Percentiles rank a stretch among this genome's conserved stretches.
These are phyloP conservation scores for Ictidomys tridecemlineatus DNA, from an alignment of 2,113 vertebrate species.

Conservation along the genomic window DNA sequence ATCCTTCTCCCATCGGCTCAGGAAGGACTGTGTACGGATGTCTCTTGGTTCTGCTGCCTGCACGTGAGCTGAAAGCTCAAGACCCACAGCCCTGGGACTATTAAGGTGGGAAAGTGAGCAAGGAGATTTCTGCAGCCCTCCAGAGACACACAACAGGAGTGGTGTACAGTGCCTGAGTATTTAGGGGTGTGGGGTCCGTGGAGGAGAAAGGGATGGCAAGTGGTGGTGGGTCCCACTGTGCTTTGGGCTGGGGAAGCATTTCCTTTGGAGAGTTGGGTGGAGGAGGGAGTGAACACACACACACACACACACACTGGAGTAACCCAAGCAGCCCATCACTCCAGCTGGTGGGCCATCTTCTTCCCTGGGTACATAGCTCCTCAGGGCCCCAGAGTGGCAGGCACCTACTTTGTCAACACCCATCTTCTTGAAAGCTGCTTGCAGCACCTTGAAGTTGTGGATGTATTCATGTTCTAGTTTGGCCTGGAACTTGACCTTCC, in stretches of 20 bases:
- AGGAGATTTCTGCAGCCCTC: conserved; percentile 3
- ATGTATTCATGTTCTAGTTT: conserved; percentile 98
- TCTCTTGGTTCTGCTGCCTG: not conserved
- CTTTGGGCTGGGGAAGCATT: not conserved
- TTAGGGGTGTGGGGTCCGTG: not conserved
- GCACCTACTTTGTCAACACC: conserved; percentile 96
- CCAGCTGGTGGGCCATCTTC: conserved; percentile 55
- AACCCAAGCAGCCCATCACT: conserved; percentile 6
- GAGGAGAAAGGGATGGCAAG: not conserved
- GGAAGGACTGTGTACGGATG: not conserved
- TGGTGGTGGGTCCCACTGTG: not conserved
- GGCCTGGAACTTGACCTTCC: conserved; percentile 99
- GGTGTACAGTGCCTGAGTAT: not conserved
- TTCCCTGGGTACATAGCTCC: conserved; percentile 59
- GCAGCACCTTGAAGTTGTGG: conserved; percentile 99
- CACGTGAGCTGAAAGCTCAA: not conserved
- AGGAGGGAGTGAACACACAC: not conserved
- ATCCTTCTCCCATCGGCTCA: not conserved
- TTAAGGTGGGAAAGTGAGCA: not conserved
- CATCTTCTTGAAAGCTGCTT: conserved; percentile 98
- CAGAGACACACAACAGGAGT: not conserved
- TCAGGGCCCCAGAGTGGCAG: conserved; percentile 44
- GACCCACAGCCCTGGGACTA: not conserved
- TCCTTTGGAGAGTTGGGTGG: not conserved
- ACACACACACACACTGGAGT: not conserved